Base-by-base conservation (phyloP, 2,797 vertebrate species). In the Heteromormyrus szaboi region DNA sequence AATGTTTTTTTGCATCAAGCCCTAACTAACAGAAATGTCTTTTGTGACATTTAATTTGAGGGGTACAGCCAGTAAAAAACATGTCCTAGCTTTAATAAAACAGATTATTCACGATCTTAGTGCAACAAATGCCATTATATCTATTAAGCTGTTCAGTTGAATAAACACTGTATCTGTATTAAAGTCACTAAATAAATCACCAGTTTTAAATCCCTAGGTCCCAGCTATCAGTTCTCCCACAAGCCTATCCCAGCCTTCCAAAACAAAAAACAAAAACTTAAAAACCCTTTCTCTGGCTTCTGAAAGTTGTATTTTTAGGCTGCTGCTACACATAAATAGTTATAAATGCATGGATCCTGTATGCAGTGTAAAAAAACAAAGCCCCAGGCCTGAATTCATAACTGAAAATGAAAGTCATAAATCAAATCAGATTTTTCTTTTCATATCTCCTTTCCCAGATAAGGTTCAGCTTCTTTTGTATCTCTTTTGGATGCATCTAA, bases 11-110 rank as follows among this genome's bases (percentile, higher is more conserved):
- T 46, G 17, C 17, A 4, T 81, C 76, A 81, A 81, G 19, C 76
- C 37, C 17, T 79, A 79, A 79, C 41, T 81, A 33, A 76, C 68
- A 76, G 33, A 81, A 92, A 93, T 93, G 90, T 89, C 89, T 89
- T 87, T 89, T 86, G 88, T 89, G 88, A 93, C 93, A 91, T 92
- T 91, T 93, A 91, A 92, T 93, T 92, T 41, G 14, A 91, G 72
- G 91, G 90, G 93, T 93, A 94, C 94, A 93, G 92, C 88, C 88
- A 92, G 91, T 90, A 92, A 92, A 88, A 92, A 89, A 95, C 91
- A 92, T 91, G 91, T 86, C 89, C 53, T 11, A 51, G 89, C 90
- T 88, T 92, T 92, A 53, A 85, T 85, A 48, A 50, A 59, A 94
- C 92, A 92, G 92, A 92, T 92, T 89, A 91, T 87, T 92, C 62